Evolutionary conservation across 2,113 vertebrate species (phyloP).

Genomic region (Parotia lawesii): DNA sequence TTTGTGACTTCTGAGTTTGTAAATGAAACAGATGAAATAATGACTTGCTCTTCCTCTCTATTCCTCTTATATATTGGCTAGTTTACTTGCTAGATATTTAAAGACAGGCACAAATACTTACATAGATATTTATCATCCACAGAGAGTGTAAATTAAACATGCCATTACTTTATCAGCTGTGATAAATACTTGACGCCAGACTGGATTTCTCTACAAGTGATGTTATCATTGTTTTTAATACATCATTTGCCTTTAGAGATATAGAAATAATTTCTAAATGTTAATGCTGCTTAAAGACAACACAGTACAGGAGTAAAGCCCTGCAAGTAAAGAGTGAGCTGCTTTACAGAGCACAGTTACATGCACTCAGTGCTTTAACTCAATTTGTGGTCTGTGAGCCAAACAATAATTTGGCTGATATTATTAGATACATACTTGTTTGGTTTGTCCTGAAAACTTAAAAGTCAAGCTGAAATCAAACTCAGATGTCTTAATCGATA

Average conservation of each 20-base stretch:
- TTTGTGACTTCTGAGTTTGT: conserved; percentile 56
- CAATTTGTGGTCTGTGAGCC: conserved; percentile 52
- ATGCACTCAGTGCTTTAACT: conserved; percentile 34
- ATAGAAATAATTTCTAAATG: conserved; percentile 1
- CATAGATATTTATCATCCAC: background rate
- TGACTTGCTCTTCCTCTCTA: background rate
- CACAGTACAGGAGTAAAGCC: background rate
- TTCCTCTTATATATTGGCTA: background rate
- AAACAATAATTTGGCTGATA: conserved; percentile 59
- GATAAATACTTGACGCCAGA: conserved; percentile 33
- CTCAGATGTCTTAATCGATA: conserved; percentile 75
- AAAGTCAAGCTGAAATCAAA: conserved; percentile 75
- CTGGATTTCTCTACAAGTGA: conserved; percentile 16
- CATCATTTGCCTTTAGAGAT: background rate
- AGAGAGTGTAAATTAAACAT: conserved; percentile 48
- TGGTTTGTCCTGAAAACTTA: conserved; percentile 64
- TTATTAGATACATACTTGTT: conserved; percentile 70
- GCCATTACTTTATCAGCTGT: conserved; percentile 30
- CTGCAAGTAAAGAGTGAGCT: background rate
- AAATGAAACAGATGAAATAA: conserved; percentile 52
- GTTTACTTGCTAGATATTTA: conserved; percentile 4
- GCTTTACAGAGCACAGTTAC: conserved; percentile 35
- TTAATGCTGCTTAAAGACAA: background rate
- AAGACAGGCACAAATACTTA: conserved; percentile 33
- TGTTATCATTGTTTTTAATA: conserved; percentile 12